Percentiles rank a stretch among this genome's conserved stretches.
Evolutionary conservation across 2,888 invertebrate species (phyloP).

Genomic region (Maniola hyperantus): DNA sequence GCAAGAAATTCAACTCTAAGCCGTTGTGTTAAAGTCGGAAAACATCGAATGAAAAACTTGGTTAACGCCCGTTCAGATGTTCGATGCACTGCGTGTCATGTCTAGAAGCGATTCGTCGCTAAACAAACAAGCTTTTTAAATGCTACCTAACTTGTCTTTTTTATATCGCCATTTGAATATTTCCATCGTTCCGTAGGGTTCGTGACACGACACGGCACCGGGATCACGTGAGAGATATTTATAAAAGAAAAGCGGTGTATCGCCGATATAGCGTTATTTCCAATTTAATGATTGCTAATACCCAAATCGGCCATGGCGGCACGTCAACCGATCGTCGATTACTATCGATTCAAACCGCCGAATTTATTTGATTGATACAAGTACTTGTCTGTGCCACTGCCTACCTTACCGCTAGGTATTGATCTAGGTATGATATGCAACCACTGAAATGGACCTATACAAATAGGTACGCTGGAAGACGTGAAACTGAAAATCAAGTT

Average conservation of each 20-base stretch:
- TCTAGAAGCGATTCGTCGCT: constrained; percentile 78
- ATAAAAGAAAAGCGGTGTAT: constrained; percentile 81
- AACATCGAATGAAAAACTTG: constrained; percentile 7
- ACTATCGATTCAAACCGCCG: constrained; percentile 57
- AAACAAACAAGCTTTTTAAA: constrained; percentile 82
- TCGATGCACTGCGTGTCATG: constrained; percentile 64
- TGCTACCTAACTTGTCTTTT: constrained; percentile 82
- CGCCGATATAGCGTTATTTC: constrained; percentile 79
- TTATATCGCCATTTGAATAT: constrained; percentile 82
- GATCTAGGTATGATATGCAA: not conserved
- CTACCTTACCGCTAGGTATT: not conserved
- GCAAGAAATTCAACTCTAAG: constrained; percentile 18
- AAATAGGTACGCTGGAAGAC: too few species aligned
- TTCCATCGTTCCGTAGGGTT: constrained; percentile 77
- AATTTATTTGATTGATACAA: constrained; percentile 49
- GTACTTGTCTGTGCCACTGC: constrained; percentile 22
- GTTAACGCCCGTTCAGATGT: constrained; percentile 50
- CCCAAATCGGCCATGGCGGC: constrained; percentile 70
- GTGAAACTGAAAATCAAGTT: too few species aligned
- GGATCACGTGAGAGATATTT: constrained; percentile 81
- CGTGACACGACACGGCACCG: constrained; percentile 80
- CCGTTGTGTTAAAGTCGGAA: constrained; percentile 9
- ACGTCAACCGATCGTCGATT: constrained; percentile 68
- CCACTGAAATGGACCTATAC: too few species aligned
- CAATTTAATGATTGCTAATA: constrained; percentile 83